Percentiles rank a stretch among this genome's conserved stretches.
Conservation (phyloP, 2,888 invertebrate genomes). For the Caenorhabditis sp. region DNA sequence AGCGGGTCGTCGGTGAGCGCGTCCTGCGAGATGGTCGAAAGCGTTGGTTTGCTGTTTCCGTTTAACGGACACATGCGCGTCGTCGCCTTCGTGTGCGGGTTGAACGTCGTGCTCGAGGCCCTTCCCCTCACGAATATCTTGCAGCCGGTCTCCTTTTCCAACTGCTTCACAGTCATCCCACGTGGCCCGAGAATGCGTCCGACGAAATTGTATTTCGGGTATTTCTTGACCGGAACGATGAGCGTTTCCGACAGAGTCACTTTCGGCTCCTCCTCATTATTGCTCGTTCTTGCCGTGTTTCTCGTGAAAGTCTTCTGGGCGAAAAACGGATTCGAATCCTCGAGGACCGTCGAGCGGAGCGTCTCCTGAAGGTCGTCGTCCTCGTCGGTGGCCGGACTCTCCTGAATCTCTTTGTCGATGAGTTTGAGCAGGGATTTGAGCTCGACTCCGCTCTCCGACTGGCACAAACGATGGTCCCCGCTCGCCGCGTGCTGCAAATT, state of each 20-base stretch:
- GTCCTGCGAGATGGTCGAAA: constrained; percentile 45
- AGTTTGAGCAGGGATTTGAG: constrained; percentile 34
- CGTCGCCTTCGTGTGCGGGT: constrained; percentile 39
- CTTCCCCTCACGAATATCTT: constrained; percentile 88
- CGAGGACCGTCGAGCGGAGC: background rate
- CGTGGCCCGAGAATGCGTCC: constrained; percentile 98
- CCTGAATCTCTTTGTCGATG: constrained; percentile 32
- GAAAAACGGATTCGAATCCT: background rate
- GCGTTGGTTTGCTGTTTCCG: constrained; percentile 1
- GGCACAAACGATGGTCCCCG: background rate
- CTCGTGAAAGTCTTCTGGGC: background rate
- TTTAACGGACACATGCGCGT: background rate
- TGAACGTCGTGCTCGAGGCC: constrained; percentile 32
- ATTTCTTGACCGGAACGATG: constrained; percentile 47
- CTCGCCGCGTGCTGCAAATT: constrained; percentile 11
- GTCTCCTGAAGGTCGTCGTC: background rate
- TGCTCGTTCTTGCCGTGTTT: background rate
- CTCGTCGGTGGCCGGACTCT: constrained; percentile 21
- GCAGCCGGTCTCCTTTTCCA: constrained; percentile 99
- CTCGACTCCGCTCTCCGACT: constrained; percentile 32
- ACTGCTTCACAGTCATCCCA: constrained; percentile 99
- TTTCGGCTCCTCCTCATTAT: background rate
- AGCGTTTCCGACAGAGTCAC: constrained; percentile 32
- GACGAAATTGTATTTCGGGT: constrained; percentile 92
- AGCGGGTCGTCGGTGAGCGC: constrained; percentile 54